A percentile compares a stretch with the other conserved stretches of the same genome.
These are phyloP conservation scores for Epinephelus awoara DNA, from an alignment of 2,797 vertebrate species.

Conservation along the genomic window DNA sequence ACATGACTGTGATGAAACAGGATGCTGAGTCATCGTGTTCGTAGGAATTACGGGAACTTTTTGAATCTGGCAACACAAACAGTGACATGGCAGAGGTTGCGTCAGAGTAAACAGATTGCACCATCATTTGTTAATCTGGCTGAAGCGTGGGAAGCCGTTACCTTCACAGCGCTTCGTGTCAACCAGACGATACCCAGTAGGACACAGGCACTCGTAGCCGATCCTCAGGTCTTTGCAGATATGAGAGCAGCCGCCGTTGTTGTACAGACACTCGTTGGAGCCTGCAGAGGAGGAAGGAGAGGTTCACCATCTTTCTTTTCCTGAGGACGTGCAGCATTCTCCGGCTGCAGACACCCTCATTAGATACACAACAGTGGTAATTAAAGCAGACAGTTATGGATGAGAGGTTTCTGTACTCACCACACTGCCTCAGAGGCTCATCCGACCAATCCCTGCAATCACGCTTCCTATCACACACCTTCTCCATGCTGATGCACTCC, in stretches of 20 bases:
- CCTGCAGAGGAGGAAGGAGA: slow-evolving; percentile 71
- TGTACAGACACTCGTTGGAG: slow-evolving; percentile 89
- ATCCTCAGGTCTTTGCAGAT: slow-evolving; percentile 91
- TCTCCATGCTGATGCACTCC: slow-evolving; percentile 90
- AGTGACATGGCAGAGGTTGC: slow-evolving; percentile 16
- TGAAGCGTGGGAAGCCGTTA: slow-evolving; percentile 60
- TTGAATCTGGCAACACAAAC: slow-evolving; percentile 6
- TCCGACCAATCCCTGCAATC: slow-evolving; percentile 95
- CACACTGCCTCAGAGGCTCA: slow-evolving; percentile 91
- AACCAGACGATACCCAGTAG: slow-evolving; percentile 84
- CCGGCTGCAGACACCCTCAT: slow-evolving; percentile 16
- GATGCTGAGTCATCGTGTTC: slow-evolving; percentile 1
- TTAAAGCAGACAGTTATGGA: slow-evolving; percentile 38
- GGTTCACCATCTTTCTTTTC: background rate
- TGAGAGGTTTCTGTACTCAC: slow-evolving; percentile 78
- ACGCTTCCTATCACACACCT: slow-evolving; percentile 86
- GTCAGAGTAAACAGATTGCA: slow-evolving; percentile 47
- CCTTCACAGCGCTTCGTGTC: slow-evolving; percentile 87
- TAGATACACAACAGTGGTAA: slow-evolving; percentile 19
- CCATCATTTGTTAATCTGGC: slow-evolving; percentile 25
- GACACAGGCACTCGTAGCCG: slow-evolving; percentile 90
- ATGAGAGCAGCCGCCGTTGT: slow-evolving; percentile 91
- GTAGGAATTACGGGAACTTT: background rate
- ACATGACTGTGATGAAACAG: background rate
- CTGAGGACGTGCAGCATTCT: background rate